Percentiles rank a stretch among this genome's conserved stretches.
phyloP scores from a whole-genome alignment of 2,888 invertebrate species.

The Melieria picta region DNA sequence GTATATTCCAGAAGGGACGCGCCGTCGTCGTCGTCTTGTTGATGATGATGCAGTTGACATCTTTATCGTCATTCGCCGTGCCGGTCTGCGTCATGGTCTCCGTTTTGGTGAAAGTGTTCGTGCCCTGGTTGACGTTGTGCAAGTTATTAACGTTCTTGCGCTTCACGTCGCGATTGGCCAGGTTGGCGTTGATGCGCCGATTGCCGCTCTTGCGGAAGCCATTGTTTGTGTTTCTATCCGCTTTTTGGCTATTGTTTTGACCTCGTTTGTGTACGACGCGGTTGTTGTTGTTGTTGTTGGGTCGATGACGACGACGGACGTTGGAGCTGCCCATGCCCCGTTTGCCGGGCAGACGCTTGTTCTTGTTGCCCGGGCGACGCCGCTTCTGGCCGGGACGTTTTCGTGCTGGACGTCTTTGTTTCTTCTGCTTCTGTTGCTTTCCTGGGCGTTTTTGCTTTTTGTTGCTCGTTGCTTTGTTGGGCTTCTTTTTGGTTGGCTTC shows the following conservation, averaged over 20 bases:
- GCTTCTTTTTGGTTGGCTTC: constrained; percentile 12
- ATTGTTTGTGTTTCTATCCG: background rate
- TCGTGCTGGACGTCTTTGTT: background rate
- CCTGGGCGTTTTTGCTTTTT: constrained; percentile 16
- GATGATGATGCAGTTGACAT: constrained; percentile 58
- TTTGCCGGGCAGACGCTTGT: background rate
- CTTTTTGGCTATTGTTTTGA: background rate
- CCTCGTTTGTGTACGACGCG: constrained; percentile 35
- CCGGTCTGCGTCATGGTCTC: constrained; percentile 32
- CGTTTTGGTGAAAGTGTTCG: constrained; percentile 30
- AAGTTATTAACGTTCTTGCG: constrained; percentile 25
- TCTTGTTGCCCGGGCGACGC: constrained; percentile 15
- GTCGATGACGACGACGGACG: constrained; percentile 36
- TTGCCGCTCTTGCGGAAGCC: background rate
- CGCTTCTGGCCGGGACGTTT: constrained; percentile 7
- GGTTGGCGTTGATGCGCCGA: constrained; percentile 7
- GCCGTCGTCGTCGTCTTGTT: constrained; percentile 53
- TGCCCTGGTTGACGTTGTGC: constrained; percentile 22
- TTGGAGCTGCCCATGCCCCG: constrained; percentile 11
- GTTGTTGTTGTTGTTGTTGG: background rate
- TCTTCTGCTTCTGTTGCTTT: background rate
- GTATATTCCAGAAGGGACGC: constrained; percentile 59
- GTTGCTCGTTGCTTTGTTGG: background rate
- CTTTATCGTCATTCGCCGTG: constrained; percentile 21
- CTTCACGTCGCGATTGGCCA: constrained; percentile 16